Percentiles rank a stretch among this genome's conserved stretches.
These are phyloP conservation scores for Drosophila funebris DNA, from an alignment of 1,140 invertebrate species.

Conservation along the genomic window DNA sequence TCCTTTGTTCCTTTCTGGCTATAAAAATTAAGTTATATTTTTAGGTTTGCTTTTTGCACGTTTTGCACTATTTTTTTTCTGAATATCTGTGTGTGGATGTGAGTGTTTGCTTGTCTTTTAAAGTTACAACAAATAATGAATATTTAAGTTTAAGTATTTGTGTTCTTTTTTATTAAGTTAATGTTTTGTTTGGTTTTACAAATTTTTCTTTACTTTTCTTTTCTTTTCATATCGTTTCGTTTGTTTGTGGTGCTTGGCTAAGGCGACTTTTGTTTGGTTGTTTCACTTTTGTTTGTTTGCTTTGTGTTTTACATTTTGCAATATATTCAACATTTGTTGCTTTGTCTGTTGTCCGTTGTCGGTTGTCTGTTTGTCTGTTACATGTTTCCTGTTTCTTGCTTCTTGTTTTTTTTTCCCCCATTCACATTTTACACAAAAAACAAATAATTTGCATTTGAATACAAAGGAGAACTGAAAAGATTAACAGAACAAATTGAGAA, in stretches of 20 bases:
- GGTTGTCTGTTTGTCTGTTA: conserved; percentile 29
- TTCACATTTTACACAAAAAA: conserved; percentile 54
- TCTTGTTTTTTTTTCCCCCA: conserved; percentile 27
- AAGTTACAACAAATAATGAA: conserved; percentile 75
- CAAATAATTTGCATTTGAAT: conserved; percentile 53
- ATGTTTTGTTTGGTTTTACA: conserved; percentile 55
- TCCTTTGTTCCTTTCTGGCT: conserved; percentile 54
- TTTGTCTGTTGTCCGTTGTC: conserved; percentile 44
- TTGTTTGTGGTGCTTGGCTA: conserved; percentile 81
- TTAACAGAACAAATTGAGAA: conserved; percentile 22
- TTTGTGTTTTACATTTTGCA: conserved; percentile 77
- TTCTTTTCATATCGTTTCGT: conserved; percentile 62
- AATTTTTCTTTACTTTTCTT: conserved; percentile 48
- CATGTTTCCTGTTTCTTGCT: conserved; percentile 33
- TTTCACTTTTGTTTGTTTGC: conserved; percentile 50
- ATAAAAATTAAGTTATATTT: conserved; percentile 82
- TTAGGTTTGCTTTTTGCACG: conserved; percentile 61
- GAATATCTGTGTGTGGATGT: conserved; percentile 54
- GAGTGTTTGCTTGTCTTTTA: conserved; percentile 38
- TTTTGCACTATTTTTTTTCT: conserved; percentile 79
- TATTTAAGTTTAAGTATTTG: conserved; percentile 61
- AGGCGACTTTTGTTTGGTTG: conserved; percentile 83
- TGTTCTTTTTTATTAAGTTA: conserved; percentile 25
- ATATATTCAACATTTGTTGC: conserved; percentile 72
- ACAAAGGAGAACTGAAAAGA: conserved; percentile 12